phyloP scores from a whole-genome alignment of 2,888 invertebrate genomes.

The Macrophya alboannulata region DNA sequence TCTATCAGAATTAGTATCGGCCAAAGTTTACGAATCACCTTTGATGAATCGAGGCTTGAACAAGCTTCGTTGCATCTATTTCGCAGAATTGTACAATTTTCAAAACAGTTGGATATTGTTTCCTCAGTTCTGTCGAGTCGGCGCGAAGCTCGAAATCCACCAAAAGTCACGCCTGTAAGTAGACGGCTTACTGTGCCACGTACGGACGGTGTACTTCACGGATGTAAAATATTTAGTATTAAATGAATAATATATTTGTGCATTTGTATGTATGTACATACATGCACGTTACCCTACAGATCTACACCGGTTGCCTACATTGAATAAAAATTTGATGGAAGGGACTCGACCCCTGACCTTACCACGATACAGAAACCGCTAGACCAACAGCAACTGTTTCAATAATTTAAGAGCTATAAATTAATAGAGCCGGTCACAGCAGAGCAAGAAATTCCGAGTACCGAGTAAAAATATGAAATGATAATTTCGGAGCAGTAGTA shows the following conservation, averaged over 20 bases:
- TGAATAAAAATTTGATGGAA: constrained; percentile 14
- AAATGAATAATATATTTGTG: background rate
- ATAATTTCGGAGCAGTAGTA: background rate
- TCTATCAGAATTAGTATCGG: constrained; percentile 11
- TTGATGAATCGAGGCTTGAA: background rate
- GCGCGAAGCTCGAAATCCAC: background rate
- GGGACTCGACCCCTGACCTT: constrained; percentile 29
- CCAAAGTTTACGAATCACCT: constrained; percentile 2
- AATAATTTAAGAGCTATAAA: background rate
- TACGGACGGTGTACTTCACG: background rate
- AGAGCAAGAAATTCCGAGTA: background rate
- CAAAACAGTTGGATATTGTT: background rate
- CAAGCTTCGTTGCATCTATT: background rate
- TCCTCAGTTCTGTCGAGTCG: background rate
- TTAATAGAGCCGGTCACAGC: background rate
- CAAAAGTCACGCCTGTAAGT: background rate
- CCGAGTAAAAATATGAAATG: constrained; percentile 5
- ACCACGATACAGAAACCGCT: background rate
- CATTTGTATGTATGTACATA: background rate
- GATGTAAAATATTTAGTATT: background rate
- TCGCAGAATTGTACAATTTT: background rate
- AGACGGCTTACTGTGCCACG: background rate
- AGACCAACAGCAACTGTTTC: constrained; percentile 3
- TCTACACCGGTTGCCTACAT: background rate
- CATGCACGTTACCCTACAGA: background rate